Percentiles rank a stretch among this genome's conserved stretches.
Evolutionary conservation across 2,888 invertebrate species (phyloP).

Genomic region (Empis livida): DNA sequence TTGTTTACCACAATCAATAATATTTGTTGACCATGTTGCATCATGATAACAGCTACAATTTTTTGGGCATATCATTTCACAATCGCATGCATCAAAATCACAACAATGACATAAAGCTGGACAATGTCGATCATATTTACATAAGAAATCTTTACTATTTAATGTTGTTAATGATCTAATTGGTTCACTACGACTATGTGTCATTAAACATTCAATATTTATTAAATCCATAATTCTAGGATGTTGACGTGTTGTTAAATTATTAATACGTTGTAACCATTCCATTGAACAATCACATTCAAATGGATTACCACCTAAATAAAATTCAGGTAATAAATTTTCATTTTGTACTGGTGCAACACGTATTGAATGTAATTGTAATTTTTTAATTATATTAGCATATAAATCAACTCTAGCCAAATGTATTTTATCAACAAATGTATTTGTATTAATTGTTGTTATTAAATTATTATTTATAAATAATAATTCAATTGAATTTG

Average conservation of each 20-base stretch:
- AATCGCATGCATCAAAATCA: constrained; percentile 92
- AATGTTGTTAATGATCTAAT: constrained; percentile 65
- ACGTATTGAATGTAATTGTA: constrained; percentile 69
- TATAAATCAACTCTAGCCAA: constrained; percentile 81
- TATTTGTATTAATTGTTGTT: constrained; percentile 66
- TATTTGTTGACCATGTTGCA: constrained; percentile 84
- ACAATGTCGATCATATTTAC: constrained; percentile 85
- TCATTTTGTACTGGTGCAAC: constrained; percentile 55
- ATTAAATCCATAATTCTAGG: constrained; percentile 80
- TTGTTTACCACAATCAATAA: constrained; percentile 74
- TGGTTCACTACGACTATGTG: constrained; percentile 67
- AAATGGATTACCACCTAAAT: constrained; percentile 85
- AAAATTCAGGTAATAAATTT: constrained; percentile 72
- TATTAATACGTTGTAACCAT: constrained; percentile 84
- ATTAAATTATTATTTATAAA: constrained; percentile 85
- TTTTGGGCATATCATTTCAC: constrained; percentile 90
- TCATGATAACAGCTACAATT: constrained; percentile 93
- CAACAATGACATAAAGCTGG: constrained; percentile 92
- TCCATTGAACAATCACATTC: constrained; percentile 93
- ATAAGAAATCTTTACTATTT: constrained; percentile 74
- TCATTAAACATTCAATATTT: constrained; percentile 78
- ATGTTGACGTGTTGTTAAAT: constrained; percentile 72
- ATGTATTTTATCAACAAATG: constrained; percentile 73
- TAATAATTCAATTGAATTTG: constrained; percentile 74
- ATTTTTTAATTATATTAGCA: constrained; percentile 69